These are phyloP conservation scores for Drosophila burlai DNA, from an alignment of 1,140 invertebrate species.

Conservation along the genomic window DNA sequence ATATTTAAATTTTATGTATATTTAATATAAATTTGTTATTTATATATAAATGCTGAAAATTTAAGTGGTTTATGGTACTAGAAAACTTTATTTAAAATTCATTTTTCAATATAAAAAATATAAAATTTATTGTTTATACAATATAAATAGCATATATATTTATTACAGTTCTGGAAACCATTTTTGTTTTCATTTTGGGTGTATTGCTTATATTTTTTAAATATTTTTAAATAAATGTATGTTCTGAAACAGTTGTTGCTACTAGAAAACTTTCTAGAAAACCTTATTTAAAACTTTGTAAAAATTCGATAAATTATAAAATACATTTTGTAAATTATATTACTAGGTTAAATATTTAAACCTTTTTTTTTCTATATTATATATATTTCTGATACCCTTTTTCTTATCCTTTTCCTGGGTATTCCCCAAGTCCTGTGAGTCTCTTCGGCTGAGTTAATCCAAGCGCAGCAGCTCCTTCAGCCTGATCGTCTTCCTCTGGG, in stretches of 20 bases:
- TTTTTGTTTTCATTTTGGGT: not conserved
- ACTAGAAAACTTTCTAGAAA: not conserved
- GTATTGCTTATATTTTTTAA: not conserved
- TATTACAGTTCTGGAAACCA: not conserved
- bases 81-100: too few species aligned
- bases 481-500: constrained; percentile 1
- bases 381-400: not conserved
- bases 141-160: not conserved
- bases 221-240: not conserved
- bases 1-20: not conserved
- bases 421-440: not conserved
- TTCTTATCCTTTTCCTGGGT: not conserved
- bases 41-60: not conserved
- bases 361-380: not conserved
- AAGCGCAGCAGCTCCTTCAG: constrained; percentile 27
- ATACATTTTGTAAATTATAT: not conserved
- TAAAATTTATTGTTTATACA: too few species aligned
- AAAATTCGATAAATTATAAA: too few species aligned
- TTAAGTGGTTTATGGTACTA: too few species aligned
- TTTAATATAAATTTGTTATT: not conserved
- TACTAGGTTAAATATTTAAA: not conserved
- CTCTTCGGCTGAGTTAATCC: constrained; percentile 5
- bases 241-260: too few species aligned
- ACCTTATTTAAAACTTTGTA: not conserved
- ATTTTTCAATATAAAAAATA: too few species aligned